A percentile compares a stretch with the other conserved stretches of the same genome.
phyloP scores from a whole-genome alignment of 2,888 invertebrate species.

The Philhelius pedissequus region DNA sequence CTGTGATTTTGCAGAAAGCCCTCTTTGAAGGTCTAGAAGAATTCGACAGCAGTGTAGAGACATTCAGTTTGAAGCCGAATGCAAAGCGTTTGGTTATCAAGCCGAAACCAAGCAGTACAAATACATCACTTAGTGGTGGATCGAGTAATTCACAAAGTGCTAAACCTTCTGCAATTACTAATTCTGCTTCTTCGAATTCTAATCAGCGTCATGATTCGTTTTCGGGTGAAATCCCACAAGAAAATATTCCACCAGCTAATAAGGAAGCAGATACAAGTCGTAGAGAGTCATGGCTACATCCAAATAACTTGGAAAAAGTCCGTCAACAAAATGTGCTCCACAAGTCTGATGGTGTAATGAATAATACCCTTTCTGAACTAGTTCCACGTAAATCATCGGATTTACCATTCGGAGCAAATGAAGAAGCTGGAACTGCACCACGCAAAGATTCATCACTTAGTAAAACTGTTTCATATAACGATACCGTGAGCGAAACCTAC shows the following conservation, averaged over 20 bases:
- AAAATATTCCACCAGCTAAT: slow-evolving; percentile 56
- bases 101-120: slow-evolving; percentile 77
- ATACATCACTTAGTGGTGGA: slow-evolving; percentile 32
- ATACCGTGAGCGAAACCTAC: slow-evolving; percentile 73
- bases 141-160: slow-evolving; percentile 24
- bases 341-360: slow-evolving; percentile 69
- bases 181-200: not conserved
- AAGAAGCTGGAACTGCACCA: slow-evolving; percentile 70
- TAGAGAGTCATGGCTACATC: slow-evolving; percentile 77
- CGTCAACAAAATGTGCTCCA: slow-evolving; percentile 74
- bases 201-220: slow-evolving; percentile 70
- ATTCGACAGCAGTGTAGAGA: slow-evolving; percentile 84
- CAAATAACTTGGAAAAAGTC: slow-evolving; percentile 76
- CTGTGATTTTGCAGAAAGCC: slow-evolving; percentile 81
- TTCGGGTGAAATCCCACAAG: slow-evolving; percentile 69
- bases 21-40: slow-evolving; percentile 94
- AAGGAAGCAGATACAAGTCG: slow-evolving; percentile 71
- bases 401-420: slow-evolving; percentile 71
- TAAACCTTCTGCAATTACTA: not conserved
- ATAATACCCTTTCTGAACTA: slow-evolving; percentile 76
- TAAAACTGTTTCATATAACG: slow-evolving; percentile 68
- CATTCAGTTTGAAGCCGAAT: slow-evolving; percentile 82
- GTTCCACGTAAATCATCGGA: slow-evolving; percentile 76
- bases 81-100: slow-evolving; percentile 88
- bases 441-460: slow-evolving; percentile 64